Conservation (phyloP, 1,140 invertebrate genomes). For the Tyrophagus putrescentiae region DNA sequence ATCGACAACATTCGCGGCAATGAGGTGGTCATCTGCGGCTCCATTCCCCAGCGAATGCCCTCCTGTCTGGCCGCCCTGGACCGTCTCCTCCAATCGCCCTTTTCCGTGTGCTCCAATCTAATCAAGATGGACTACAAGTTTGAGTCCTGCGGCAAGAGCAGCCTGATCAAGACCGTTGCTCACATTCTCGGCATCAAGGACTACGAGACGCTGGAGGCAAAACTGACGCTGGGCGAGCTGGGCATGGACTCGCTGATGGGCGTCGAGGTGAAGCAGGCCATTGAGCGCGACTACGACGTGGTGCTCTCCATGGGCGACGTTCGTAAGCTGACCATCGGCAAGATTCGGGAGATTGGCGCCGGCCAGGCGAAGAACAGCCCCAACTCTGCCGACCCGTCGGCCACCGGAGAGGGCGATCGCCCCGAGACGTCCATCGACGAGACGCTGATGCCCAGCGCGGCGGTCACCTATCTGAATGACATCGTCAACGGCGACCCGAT, state of each 20-base stretch:
- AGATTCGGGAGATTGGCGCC: constrained; percentile 18
- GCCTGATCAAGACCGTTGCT: constrained; percentile 32
- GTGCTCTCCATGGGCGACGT: constrained; percentile 22
- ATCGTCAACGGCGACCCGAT: constrained; percentile 27
- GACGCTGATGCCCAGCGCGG: constrained; percentile 34
- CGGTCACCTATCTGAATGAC: constrained; percentile 38
- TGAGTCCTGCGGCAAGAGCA: constrained; percentile 20
- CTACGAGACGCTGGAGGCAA: constrained; percentile 57
- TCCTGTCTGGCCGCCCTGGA: constrained; percentile 76
- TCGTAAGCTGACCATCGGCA: constrained; percentile 21
- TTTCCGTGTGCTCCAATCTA: constrained; percentile 19
- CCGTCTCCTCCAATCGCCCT: constrained; percentile 51
- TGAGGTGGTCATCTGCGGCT: constrained; percentile 80
- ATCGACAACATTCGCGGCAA: constrained; percentile 70
- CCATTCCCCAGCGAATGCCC: constrained; percentile 73
- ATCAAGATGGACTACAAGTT: constrained; percentile 45
- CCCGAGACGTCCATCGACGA: not conserved
- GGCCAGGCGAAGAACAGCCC: constrained; percentile 28
- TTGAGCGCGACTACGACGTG: constrained; percentile 25
- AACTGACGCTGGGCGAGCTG: constrained; percentile 64
- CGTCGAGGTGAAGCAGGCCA: constrained; percentile 64
- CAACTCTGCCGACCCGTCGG: constrained; percentile 24
- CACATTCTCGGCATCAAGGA: constrained; percentile 48
- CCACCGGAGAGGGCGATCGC: constrained; percentile 26
- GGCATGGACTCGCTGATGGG: constrained; percentile 95